Conservation (phyloP, 2,797 vertebrate species). For the Falco berigora region DNA sequence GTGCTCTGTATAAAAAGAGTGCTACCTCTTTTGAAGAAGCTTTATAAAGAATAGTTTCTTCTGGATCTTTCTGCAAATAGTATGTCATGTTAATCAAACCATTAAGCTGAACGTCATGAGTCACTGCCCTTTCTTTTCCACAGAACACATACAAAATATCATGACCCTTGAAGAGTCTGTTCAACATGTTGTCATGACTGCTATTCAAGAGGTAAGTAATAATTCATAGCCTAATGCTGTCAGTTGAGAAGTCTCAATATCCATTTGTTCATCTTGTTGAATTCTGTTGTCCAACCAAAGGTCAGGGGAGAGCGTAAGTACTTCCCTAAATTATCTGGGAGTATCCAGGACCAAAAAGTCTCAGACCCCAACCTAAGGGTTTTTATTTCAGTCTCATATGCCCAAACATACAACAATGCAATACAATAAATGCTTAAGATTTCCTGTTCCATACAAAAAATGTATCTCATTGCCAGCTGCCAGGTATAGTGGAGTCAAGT, state of each 20-base stretch:
- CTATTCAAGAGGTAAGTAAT: conserved; percentile 91
- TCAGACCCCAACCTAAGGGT: neutral
- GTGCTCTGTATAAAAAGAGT: neutral
- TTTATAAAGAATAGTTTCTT: neutral
- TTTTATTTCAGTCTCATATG: neutral
- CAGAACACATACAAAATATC: conserved; percentile 96
- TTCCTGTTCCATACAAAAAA: neutral
- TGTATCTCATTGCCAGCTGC: accelerated
- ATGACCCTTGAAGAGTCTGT: conserved; percentile 99
- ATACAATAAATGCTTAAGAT: neutral
- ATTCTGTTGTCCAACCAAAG: neutral
- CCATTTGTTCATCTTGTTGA: neutral
- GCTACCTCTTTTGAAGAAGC: neutral
- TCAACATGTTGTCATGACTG: conserved; percentile 97
- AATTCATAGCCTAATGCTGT: neutral
- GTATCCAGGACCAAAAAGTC: neutral
- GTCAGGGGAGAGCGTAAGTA: neutral
- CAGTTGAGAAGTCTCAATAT: neutral
- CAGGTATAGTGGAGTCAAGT: neutral
- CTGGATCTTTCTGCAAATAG: neutral
- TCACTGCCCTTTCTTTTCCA: neutral
- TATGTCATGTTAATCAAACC: neutral
- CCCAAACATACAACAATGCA: neutral
- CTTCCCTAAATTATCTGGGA: neutral
- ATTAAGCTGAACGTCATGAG: neutral